phyloP scores from a whole-genome alignment of 2,888 invertebrate genomes.

The Steromphala cineraria region DNA sequence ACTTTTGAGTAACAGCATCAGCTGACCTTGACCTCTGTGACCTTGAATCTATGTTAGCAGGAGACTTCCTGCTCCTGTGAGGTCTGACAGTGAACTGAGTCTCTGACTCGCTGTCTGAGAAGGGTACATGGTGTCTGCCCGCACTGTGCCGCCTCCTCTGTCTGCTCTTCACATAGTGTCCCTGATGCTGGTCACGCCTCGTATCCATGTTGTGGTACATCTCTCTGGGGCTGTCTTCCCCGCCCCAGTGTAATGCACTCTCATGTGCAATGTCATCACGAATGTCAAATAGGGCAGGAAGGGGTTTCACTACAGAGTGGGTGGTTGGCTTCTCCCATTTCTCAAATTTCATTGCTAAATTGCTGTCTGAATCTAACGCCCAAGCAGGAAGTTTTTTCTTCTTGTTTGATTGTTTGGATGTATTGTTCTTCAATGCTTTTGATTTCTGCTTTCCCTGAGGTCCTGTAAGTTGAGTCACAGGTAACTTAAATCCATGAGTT shows the following conservation, averaged over 20 bases:
- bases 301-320: neutral
- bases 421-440: neutral
- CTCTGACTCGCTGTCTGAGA: neutral
- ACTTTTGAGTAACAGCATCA: neutral
- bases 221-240: neutral
- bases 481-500: neutral
- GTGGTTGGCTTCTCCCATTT: neutral
- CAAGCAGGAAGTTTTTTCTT: neutral
- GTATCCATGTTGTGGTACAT: neutral
- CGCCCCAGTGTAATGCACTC: too few relatives aligned
- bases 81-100: neutral
- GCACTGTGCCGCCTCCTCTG: neutral
- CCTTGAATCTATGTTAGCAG: neutral
- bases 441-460: too few relatives aligned
- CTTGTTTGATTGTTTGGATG: neutral
- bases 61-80: neutral
- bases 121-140: neutral
- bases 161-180: conserved; percentile 2
- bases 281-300: neutral
- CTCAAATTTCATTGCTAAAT: neutral
- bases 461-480: too few relatives aligned
- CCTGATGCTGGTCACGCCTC: neutral
- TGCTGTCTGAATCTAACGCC: neutral
- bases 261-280: neutral
- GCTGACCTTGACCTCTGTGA: neutral